Percentiles rank a stretch among this genome's conserved stretches.
phyloP scores from a whole-genome alignment of 2,888 invertebrate species.

The Drosophila merina region DNA sequence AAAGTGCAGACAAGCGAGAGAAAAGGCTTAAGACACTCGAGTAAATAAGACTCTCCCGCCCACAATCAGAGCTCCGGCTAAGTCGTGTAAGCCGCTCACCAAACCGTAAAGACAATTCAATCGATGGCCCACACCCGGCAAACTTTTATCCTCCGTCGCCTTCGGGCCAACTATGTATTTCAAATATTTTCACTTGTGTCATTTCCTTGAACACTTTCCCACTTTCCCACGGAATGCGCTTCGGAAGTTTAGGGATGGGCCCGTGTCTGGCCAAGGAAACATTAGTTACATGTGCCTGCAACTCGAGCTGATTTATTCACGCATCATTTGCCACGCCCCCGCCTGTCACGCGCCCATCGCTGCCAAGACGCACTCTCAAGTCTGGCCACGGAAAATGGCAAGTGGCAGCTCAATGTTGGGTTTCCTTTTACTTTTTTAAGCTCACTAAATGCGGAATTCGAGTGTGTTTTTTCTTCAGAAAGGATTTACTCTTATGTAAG shows the following conservation, averaged over 20 bases:
- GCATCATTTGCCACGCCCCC: constrained; percentile 28
- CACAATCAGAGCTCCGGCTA: constrained; percentile 44
- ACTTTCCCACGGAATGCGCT: constrained; percentile 57
- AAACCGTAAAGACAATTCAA: constrained; percentile 67
- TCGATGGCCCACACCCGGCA: constrained; percentile 50
- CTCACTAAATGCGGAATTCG: not conserved
- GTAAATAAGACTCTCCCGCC: constrained; percentile 25
- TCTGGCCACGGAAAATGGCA: constrained; percentile 49
- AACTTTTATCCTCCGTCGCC: constrained; percentile 19
- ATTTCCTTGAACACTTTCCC: constrained; percentile 70
- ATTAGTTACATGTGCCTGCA: constrained; percentile 38
- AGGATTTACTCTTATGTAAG: not conserved
- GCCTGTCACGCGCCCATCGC: constrained; percentile 64
- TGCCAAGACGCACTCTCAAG: constrained; percentile 55
- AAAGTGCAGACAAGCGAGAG: constrained; percentile 56
- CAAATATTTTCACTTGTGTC: constrained; percentile 77
- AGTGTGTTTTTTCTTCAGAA: not conserved
- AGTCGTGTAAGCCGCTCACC: constrained; percentile 59
- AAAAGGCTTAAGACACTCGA: constrained; percentile 24
- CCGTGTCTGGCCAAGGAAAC: constrained; percentile 38
- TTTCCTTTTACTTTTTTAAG: constrained; percentile 25
- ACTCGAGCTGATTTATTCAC: constrained; percentile 32
- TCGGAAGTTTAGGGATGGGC: constrained; percentile 53
- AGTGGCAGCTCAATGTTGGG: constrained; percentile 70
- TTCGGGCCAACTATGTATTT: constrained; percentile 46